Evolutionary conservation across 2,797 vertebrate species (phyloP).

Genomic region (Halcyon leucocephala): DNA sequence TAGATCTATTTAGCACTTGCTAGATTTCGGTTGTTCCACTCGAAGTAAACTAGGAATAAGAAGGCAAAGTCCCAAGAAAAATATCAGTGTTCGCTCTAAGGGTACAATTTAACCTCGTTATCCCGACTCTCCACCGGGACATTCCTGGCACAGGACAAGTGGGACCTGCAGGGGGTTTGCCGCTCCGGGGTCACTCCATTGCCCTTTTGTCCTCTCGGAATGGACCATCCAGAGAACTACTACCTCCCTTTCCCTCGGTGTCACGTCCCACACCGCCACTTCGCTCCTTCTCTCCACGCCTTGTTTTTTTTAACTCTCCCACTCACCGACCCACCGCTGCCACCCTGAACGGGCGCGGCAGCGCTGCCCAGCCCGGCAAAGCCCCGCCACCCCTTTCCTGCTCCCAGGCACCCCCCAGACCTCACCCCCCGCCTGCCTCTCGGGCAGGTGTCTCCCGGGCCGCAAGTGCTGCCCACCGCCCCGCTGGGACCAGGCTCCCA

Average conservation of each 20-base stretch:
- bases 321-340: neutral
- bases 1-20: neutral
- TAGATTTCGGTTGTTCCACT: neutral
- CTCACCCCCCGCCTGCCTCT: accelerated
- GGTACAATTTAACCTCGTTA: neutral
- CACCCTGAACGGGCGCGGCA: neutral
- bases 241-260: neutral
- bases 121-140: neutral
- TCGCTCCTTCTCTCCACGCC: neutral
- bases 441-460: neutral
- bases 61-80: neutral
- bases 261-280: neutral
- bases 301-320: neutral
- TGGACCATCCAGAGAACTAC: neutral
- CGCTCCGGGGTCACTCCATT: neutral
- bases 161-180: neutral
- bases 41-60: neutral
- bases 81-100: neutral
- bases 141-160: neutral
- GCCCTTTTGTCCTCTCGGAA: neutral
- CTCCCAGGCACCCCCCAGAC: neutral
- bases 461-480: neutral
- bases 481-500: neutral
- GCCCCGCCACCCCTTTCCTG: neutral
- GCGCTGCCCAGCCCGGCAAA: neutral